Conservation (phyloP, 2,797 vertebrate species). For the Liasis olivaceus region DNA sequence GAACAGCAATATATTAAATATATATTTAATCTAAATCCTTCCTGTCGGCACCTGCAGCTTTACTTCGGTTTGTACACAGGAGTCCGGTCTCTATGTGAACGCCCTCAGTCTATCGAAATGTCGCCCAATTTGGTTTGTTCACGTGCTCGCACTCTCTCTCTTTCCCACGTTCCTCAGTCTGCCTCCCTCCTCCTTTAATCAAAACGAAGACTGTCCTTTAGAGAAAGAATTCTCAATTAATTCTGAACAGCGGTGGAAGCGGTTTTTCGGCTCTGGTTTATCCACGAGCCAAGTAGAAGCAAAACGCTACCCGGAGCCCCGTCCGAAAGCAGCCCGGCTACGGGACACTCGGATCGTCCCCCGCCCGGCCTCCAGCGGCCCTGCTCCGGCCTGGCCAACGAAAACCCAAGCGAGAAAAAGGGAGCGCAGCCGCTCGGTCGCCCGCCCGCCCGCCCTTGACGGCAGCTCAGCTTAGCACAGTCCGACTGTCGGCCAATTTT, state of each 20-base stretch:
- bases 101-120: constrained; percentile 61
- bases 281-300: constrained; percentile 27
- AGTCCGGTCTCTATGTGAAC: constrained; percentile 63
- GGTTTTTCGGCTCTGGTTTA: neutral
- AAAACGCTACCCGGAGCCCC: neutral
- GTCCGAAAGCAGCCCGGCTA: neutral
- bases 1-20: neutral
- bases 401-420: neutral
- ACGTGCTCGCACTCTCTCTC: neutral
- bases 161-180: constrained; percentile 26
- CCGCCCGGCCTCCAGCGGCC: neutral
- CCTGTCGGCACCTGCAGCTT: neutral
- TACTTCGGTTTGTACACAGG: constrained; percentile 58
- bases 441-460: neutral
- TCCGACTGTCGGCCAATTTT: neutral
- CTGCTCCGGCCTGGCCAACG: neutral
- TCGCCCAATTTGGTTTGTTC: constrained; percentile 29
- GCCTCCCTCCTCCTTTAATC: neutral
- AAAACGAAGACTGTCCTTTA: neutral
- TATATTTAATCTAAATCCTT: neutral
- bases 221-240: constrained; percentile 32
- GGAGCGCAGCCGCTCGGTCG: neutral
- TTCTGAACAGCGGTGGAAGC: constrained; percentile 47
- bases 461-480: neutral
- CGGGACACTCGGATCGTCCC: neutral